A percentile compares a stretch with the other conserved stretches of the same genome.
phyloP scores from a whole-genome alignment of 1,140 invertebrate species.

The Drosophila subobscura region DNA sequence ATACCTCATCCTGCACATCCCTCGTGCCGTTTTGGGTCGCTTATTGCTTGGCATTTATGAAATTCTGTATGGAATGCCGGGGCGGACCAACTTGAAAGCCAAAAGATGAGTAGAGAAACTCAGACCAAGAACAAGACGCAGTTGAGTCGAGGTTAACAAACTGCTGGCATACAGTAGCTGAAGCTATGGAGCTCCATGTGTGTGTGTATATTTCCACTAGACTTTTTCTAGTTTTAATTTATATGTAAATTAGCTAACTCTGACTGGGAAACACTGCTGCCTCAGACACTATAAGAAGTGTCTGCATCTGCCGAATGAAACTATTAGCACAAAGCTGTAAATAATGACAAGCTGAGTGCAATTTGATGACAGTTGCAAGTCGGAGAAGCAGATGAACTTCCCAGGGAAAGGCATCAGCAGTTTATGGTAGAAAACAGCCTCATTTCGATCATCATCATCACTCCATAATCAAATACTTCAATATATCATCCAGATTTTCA shows the following conservation, averaged over 20 bases:
- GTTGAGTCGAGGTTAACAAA: conserved; percentile 66
- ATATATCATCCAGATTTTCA: neutral
- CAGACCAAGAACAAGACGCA: conserved; percentile 23
- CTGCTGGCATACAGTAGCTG: conserved; percentile 22
- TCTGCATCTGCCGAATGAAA: conserved; percentile 27
- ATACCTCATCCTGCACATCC: conserved; percentile 31
- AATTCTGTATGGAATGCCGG: conserved; percentile 69
- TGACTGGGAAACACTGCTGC: conserved; percentile 14
- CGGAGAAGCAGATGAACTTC: neutral
- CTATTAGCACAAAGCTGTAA: conserved; percentile 71
- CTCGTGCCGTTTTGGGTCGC: conserved; percentile 35
- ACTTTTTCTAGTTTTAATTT: conserved; percentile 76
- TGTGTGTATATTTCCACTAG: conserved; percentile 31
- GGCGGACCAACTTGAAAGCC: conserved; percentile 54
- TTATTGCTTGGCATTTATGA: conserved; percentile 71
- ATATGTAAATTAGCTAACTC: conserved; percentile 73
- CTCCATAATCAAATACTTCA: too few relatives aligned
- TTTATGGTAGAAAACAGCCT: conserved; percentile 12
- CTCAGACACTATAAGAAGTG: conserved; percentile 17
- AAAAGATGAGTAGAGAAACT: conserved; percentile 19
- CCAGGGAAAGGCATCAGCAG: conserved; percentile 2
- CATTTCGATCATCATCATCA: neutral
- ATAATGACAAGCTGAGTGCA: conserved; percentile 71
- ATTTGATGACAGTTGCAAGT: conserved; percentile 71
- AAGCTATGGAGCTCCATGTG: conserved; percentile 11